Evolutionary conservation across 2,888 invertebrate genomes (phyloP).

Genomic region (Drosophila robusta): DNA sequence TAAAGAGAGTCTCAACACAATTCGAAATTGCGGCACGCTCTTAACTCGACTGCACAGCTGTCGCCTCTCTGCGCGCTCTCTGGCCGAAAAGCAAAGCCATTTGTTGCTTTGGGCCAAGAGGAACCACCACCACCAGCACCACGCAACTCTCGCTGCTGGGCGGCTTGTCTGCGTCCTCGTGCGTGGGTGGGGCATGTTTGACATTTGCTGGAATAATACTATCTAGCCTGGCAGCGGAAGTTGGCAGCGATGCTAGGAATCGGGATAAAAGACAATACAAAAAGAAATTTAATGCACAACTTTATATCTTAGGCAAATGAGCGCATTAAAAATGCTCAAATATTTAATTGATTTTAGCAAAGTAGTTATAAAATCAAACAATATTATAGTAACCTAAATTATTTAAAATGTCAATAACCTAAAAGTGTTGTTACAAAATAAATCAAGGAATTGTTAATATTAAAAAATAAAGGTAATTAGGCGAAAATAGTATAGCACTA

Average conservation of each 20-base stretch:
- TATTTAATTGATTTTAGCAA: neutral
- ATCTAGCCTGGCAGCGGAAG: slow-evolving; percentile 31
- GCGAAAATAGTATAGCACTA: no score
- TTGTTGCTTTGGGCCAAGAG: slow-evolving; percentile 63
- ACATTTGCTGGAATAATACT: slow-evolving; percentile 52
- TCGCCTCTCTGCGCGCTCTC: slow-evolving; percentile 1
- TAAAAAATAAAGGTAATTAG: no score
- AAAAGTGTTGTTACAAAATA: no score
- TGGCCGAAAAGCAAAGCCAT: slow-evolving; percentile 49
- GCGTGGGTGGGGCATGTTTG: slow-evolving; percentile 29
- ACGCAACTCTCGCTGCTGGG: slow-evolving; percentile 8
- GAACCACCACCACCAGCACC: slow-evolving; percentile 10
- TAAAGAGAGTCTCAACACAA: slow-evolving; percentile 30
- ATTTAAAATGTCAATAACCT: no score
- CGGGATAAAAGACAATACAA: slow-evolving; percentile 18
- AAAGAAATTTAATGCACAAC: neutral
- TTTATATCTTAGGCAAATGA: slow-evolving; percentile 1
- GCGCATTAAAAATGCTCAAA: slow-evolving; percentile 5
- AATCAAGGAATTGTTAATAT: no score
- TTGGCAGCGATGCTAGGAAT: slow-evolving; percentile 6
- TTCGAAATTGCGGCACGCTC: slow-evolving; percentile 45
- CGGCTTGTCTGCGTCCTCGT: slow-evolving; percentile 10
- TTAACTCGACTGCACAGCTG: slow-evolving; percentile 22
- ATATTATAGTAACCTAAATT: no score
- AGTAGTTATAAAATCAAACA: neutral